These are phyloP conservation scores for Sipunculus nudus DNA, from an alignment of 2,888 invertebrate genomes.

Conservation along the genomic window DNA sequence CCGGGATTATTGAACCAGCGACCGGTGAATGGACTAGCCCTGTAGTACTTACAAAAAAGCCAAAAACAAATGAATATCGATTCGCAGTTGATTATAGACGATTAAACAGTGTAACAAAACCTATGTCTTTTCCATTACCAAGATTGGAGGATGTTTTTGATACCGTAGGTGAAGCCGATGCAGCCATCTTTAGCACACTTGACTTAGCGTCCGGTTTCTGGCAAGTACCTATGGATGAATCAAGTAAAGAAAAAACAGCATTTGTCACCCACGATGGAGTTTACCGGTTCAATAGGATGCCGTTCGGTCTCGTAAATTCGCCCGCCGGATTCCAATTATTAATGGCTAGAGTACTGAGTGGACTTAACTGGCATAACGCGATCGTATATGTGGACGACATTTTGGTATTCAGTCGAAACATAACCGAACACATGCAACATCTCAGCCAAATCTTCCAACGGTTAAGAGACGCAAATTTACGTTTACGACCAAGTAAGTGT, in stretches of 20 bases:
- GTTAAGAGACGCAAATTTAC: not conserved
- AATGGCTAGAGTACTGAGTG: not conserved
- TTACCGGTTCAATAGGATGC: not conserved
- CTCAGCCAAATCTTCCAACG: not conserved
- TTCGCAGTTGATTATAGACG: constrained; percentile 5
- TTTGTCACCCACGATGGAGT: constrained; percentile 1
- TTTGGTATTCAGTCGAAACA: not conserved
- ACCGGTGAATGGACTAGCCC: too few relatives aligned
- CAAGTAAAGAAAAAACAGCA: not conserved
- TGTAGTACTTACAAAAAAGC: too few relatives aligned
- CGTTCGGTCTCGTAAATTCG: not conserved
- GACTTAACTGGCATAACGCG: not conserved
- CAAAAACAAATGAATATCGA: constrained; percentile 7
- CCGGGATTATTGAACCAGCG: too few relatives aligned
- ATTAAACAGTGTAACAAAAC: not conserved
- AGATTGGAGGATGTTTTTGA: not conserved
- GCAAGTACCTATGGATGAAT: constrained; percentile 2
- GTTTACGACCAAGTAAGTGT: constrained; percentile 1
- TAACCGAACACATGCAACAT: not conserved
- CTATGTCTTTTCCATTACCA: not conserved
- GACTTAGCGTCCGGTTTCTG: not conserved
- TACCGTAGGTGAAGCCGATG: not conserved
- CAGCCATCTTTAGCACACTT: not conserved
- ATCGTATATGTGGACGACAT: constrained; percentile 2
- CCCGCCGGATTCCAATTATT: not conserved